Percentiles rank a stretch among this genome's conserved stretches.
Evolutionary conservation across 2,113 vertebrate species (phyloP).

Genomic region (Camelus bactrianus): DNA sequence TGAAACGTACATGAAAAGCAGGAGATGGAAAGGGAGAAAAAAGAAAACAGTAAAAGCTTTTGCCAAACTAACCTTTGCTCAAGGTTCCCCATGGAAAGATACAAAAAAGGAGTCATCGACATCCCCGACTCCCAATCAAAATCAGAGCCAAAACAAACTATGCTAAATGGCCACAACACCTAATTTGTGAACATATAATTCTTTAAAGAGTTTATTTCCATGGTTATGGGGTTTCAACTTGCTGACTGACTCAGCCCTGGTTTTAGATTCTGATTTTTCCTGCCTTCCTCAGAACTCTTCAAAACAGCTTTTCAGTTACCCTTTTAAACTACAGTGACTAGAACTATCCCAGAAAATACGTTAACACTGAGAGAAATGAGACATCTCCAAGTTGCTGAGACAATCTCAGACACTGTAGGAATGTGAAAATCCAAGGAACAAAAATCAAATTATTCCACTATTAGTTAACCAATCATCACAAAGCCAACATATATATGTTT

Average conservation of each 20-base stretch:
- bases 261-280: neutral
- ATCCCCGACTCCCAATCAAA: neutral
- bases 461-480: neutral
- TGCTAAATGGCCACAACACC: neutral
- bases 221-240: neutral
- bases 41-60: neutral
- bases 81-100: neutral
- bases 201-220: neutral
- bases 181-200: rapidly evolving
- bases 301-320: neutral
- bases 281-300: neutral
- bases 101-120: neutral
- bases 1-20: neutral
- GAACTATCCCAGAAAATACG: neutral
- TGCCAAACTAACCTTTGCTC: neutral
- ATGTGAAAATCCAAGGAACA: neutral
- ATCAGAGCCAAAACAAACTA: neutral
- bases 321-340: neutral
- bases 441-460: neutral
- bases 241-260: neutral
- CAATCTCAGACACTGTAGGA: neutral
- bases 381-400: neutral
- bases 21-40: neutral
- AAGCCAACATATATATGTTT: neutral
- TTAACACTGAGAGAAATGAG: neutral